Conservation (phyloP, 2,888 invertebrate genomes). For the Cheilosia grossa region DNA sequence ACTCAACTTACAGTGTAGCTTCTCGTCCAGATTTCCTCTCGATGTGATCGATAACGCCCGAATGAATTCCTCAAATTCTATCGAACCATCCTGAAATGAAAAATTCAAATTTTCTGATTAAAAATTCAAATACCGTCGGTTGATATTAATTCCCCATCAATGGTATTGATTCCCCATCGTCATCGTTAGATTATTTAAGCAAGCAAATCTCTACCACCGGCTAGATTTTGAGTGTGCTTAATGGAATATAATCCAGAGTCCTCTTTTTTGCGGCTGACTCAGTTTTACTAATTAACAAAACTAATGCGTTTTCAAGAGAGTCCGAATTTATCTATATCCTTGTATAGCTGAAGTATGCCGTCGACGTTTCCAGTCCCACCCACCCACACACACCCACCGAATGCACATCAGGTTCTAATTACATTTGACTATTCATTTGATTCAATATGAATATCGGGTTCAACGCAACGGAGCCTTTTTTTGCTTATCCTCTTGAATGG, state of each 20-base stretch:
- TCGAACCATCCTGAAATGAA: conserved; percentile 95
- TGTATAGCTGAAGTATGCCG: background rate
- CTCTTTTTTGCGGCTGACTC: background rate
- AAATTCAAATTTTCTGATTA: conserved; percentile 57
- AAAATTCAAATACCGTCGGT: conserved; percentile 24
- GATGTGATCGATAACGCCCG: conserved; percentile 99
- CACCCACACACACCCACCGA: background rate
- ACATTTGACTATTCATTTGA: conserved; percentile 51
- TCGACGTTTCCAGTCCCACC: background rate
- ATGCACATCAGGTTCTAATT: conserved; percentile 60
- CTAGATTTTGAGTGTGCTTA: background rate
- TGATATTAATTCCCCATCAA: background rate
- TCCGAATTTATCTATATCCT: background rate
- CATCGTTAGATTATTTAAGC: too few species aligned
- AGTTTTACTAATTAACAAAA: conserved; percentile 49
- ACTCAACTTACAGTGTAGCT: conserved; percentile 95
- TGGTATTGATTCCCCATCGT: background rate
- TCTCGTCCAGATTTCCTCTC: conserved; percentile 98
- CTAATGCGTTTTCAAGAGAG: conserved; percentile 43
- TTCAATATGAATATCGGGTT: conserved; percentile 16
- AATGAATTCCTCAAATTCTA: conserved; percentile 99
- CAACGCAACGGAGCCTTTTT: conserved; percentile 5
- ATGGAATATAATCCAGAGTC: conserved; percentile 10
- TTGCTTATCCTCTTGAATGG: conserved; percentile 26
- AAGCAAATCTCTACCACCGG: too few species aligned